These are phyloP conservation scores for Acrocephalus kingi DNA, from an alignment of 2,113 vertebrate genomes.

Conservation along the genomic window DNA sequence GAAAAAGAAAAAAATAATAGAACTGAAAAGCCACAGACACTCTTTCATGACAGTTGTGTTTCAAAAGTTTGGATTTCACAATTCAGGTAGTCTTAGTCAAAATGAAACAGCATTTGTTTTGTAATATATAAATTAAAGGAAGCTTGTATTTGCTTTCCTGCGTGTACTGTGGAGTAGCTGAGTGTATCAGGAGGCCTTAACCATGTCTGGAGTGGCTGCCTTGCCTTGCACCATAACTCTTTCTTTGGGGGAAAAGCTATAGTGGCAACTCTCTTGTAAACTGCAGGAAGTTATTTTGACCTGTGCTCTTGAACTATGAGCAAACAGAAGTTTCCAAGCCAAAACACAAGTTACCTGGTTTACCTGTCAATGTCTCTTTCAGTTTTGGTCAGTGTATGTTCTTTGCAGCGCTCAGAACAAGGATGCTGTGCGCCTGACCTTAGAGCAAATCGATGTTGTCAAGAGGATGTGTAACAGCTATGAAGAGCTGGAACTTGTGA, in stretches of 20 bases:
- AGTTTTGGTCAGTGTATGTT: slow-evolving; percentile 90
- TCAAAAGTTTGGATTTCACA: not conserved
- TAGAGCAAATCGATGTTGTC: slow-evolving; percentile 92
- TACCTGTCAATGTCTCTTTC: slow-evolving; percentile 43
- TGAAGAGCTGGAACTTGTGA: slow-evolving; percentile 85
- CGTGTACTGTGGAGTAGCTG: not conserved
- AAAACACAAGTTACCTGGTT: not conserved
- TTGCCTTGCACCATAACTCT: not conserved
- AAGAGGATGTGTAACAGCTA: slow-evolving; percentile 85
- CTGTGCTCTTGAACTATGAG: not conserved
- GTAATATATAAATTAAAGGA: not conserved
- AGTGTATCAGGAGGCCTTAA: not conserved
- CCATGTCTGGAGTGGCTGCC: not conserved
- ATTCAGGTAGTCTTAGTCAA: not conserved
- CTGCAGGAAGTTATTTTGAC: not conserved
- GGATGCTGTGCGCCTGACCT: slow-evolving; percentile 85
- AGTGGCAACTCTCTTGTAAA: not conserved
- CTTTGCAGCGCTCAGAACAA: slow-evolving; percentile 86
- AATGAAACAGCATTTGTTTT: not conserved
- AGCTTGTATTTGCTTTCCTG: not conserved
- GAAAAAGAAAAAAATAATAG: not conserved
- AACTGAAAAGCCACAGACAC: not conserved
- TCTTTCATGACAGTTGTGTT: not conserved
- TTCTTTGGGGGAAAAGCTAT: not conserved
- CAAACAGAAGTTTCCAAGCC: not conserved